Base-by-base conservation (phyloP, 2,888 invertebrate species). In the Campoplex nolae region DNA sequence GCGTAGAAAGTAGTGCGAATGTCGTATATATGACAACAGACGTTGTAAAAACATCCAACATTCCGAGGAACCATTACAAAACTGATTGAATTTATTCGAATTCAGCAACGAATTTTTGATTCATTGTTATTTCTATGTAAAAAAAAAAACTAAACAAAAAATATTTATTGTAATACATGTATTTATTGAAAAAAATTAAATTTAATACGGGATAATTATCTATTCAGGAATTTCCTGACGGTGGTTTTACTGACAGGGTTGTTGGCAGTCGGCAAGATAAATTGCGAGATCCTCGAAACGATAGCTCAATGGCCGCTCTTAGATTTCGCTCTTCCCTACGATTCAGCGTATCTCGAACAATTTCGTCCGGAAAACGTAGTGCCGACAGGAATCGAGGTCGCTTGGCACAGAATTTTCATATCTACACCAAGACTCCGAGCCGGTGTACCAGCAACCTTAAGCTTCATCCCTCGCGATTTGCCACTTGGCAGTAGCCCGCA, bases 381-480 rank as follows among this genome's bases (percentile, higher is more conserved):
- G 6, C 96, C 97, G 56, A 97, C 98, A 0, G 98, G 98, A 1
- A 92, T 98, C 86, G 97, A 97, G 91, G 95, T 97, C 48, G 96
- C 96, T 2, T 96, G 96, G 94, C 96, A 97, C 90, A 95, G 97
- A 86, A 95, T 98, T 42, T 98, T 97, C 92, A 86, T 98, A n/a
- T 96, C 97, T 0, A 96, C 96, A 16, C 98, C 98, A 0, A 95
- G 98, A 82, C 94, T 98, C 45, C 95, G 97, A 83, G 95, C 96
- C 0, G 98, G 98, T 6, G 97, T 98, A 0, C 96, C 98, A 0
- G 97, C 97, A 0, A 97, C 98, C 0, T 91, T 98, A 8, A 96
- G 96, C 18, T 96, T 96, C 94, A 95, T 98, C 9, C 96, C 97
- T 0, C 95, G 97, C 73, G 95, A 96, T 85, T 93, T 96, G 54